Conservation (phyloP, 2,888 invertebrate genomes). For the Philhelius pedissequus region DNA sequence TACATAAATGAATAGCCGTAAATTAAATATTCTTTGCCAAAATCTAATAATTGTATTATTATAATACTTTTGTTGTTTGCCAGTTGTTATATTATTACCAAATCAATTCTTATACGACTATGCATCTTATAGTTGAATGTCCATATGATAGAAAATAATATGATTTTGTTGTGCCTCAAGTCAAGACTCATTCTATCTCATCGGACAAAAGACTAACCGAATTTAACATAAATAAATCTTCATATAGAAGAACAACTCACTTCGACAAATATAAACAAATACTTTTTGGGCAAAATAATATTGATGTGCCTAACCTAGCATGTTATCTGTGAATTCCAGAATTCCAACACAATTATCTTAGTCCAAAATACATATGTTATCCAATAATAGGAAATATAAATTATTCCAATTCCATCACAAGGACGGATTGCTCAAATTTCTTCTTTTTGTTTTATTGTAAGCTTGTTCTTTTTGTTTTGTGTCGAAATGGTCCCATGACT, state of each 20-base stretch:
- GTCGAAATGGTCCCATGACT: constrained; percentile 4
- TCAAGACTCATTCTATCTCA: background rate
- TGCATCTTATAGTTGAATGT: background rate
- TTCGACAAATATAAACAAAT: background rate
- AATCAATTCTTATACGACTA: constrained; percentile 15
- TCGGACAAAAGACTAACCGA: background rate
- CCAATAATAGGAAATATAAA: constrained; percentile 41
- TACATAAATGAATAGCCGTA: background rate
- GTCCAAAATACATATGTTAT: constrained; percentile 10
- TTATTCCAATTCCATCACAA: constrained; percentile 9
- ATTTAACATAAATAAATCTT: background rate
- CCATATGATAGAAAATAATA: background rate
- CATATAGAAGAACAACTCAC: background rate
- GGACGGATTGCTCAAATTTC: background rate
- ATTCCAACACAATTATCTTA: constrained; percentile 59
- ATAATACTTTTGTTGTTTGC: background rate
- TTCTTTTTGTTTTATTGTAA: too few species aligned
- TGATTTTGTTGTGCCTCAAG: background rate
- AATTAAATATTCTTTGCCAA: background rate
- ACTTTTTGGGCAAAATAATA: constrained; percentile 15
- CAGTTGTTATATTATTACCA: constrained; percentile 37
- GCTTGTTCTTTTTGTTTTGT: background rate
- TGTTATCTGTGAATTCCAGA: constrained; percentile 46
- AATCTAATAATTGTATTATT: constrained; percentile 26
- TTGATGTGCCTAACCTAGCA: constrained; percentile 48